phyloP scores from a whole-genome alignment of 1,140 invertebrate genomes.

The Drosophila orena region DNA sequence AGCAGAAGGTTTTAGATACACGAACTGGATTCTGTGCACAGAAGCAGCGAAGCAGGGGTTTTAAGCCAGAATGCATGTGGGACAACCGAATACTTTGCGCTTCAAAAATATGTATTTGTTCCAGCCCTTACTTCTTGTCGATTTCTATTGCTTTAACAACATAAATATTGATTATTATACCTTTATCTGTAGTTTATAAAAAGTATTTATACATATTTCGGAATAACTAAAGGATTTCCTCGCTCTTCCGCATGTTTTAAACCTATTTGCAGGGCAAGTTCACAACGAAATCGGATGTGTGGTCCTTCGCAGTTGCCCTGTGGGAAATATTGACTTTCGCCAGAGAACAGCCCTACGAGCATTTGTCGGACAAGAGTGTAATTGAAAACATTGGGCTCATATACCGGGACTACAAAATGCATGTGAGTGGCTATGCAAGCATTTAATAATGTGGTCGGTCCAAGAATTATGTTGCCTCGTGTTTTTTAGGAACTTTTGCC shows the following conservation, averaged over 20 bases:
- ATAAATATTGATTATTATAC: no score
- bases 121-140: no score
- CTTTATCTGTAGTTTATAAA: no score
- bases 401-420: slow-evolving; percentile 88
- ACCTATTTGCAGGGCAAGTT: slow-evolving; percentile 89
- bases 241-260: neutral
- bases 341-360: slow-evolving; percentile 92
- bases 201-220: no score
- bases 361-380: slow-evolving; percentile 91
- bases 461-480: neutral
- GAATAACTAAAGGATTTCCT: no score
- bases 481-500: slow-evolving; percentile 88
- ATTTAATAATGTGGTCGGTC: neutral
- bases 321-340: slow-evolving; percentile 96
- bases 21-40: no score
- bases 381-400: slow-evolving; percentile 91
- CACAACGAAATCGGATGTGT: slow-evolving; percentile 94
- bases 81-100: no score
- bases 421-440: slow-evolving; percentile 63
- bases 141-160: no score
- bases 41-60: no score
- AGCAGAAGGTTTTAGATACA: no score
- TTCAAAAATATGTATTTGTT: no score
- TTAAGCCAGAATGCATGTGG: no score
- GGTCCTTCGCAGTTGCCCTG: slow-evolving; percentile 94